Base-by-base conservation (phyloP, 2,113 vertebrate species). In the Syrmaticus mikado region DNA sequence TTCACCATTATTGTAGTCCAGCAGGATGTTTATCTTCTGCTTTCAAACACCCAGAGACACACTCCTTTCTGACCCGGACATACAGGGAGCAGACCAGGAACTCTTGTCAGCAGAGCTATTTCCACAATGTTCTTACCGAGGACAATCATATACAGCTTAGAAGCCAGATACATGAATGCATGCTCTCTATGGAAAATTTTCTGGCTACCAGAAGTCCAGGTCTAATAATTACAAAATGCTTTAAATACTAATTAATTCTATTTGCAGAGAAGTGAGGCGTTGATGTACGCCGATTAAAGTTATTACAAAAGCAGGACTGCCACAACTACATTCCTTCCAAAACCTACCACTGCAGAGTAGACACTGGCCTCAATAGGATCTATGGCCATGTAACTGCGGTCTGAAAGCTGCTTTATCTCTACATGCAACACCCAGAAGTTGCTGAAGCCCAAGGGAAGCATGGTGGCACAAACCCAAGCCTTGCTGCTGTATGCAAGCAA, bases 41-140 rank as follows among this genome's bases (percentile, higher is more conserved):
- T 8, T n/a, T 38, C 38, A 25, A 78, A 43, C 7, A 64, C 13
- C 41, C 34, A 81, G 71, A 75, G 74, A 22, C 22, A 34, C 3
- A 1, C 4, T 75, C 21, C 5, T 7, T 89, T 68, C 65, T 40
- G 13, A 50, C 65, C 21, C 22, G 11, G 32, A 68, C 36, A 55
- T 52, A 71, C 40, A 94, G 43, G 81, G 40, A 68, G 28, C 74
- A 87, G 74, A 82, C 48, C 84, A 89, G 71, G 71, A 94, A 89
- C 30, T 50, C 58, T n/a, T 79, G 70, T 71, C 77, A 92, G 30
- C 62, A 72, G 71, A 87, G 46, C 13, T 46, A 21, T 57, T 89
- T 72, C 71, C 78, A 89, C 62, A 81, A 4, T 28, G 43, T n/a
- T 45, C 38, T 66, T 60, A 25, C 9, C 61, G 62, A 61, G 55